Base-by-base conservation (phyloP, 1,140 invertebrate genomes). In the Campoletis sonorensis region DNA sequence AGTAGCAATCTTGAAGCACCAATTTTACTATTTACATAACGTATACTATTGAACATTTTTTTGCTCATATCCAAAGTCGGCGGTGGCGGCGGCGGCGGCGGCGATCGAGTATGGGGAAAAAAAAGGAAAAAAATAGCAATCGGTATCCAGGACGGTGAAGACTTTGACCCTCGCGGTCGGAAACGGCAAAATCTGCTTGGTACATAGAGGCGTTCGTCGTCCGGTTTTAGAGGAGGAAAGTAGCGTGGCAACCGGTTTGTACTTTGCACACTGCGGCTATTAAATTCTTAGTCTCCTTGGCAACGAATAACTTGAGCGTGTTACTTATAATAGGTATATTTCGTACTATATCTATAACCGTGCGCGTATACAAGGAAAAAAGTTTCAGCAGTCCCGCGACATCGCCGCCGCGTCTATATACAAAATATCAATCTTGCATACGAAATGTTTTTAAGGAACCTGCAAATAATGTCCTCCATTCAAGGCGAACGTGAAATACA, bases 241-340 rank as follows among this genome's bases (percentile, higher is more conserved):
- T 58, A 58, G 54, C 21, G 54, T 21, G 21, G 54, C 54, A 58
- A 58, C 54, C 54, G 54, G 54, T 58, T 58, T 58, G 54, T 58
- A 58, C 54, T 58, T 58, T 58, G 54, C 54, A 58, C 54, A 58
- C 54, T 18, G n/a, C n/a, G 21, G 54, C 54, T 58, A 58, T 58
- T 58, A 58, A 58, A 58, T 58, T 58, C 54, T 58, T 58, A 23
- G 54, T n/a, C 54, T 58, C 21, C 54, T 58, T 58, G 54, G 54
- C 21, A 58, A 58, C 18, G 54, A 58, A 58, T 58, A 58, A 58
- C 54, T 58, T 58, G 54, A 58, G 21, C 54, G 21, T 58, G 21
- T 58, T 58, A 58, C 18, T 58, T 58, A 58, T 58, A 21, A 58
- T 5, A 21, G 18, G 18, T 21, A 58, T n/a, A n/a, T n/a, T n/a